Evolutionary conservation across 2,113 vertebrate genomes (phyloP).

Genomic region (Cyanoramphus novaezelandiae): DNA sequence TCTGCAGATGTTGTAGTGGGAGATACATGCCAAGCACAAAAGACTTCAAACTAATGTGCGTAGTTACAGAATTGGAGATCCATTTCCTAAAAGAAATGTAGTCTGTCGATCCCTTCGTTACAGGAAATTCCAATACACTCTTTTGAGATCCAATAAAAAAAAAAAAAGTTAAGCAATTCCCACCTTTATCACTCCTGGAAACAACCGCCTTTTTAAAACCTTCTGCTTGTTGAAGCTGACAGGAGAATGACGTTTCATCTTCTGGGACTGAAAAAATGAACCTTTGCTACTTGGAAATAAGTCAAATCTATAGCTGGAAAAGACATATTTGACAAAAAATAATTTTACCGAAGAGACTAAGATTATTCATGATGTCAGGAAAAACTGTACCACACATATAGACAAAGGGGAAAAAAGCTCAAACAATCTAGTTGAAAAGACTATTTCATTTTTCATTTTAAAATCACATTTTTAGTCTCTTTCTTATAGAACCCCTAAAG

Average conservation of each 20-base stretch:
- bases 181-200: neutral
- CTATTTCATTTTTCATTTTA: neutral
- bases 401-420: neutral
- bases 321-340: constrained; percentile 10
- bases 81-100: neutral
- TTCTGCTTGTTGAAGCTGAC: neutral
- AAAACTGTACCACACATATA: neutral
- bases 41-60: neutral
- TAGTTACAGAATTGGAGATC: neutral
- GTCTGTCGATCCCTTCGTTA: neutral
- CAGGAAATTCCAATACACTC: neutral
- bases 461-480: neutral
- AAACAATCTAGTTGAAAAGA: neutral
- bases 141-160: neutral
- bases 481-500: neutral
- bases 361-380: constrained; percentile 35
- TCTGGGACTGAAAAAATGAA: constrained; percentile 21
- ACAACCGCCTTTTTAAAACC: neutral
- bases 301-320: neutral
- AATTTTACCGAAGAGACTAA: neutral
- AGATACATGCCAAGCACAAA: neutral
- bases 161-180: neutral
- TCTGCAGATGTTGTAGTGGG: neutral
- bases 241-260: neutral
- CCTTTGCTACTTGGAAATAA: neutral